Conservation (phyloP, 2,888 invertebrate species). For the Caenorhabditis sp. region DNA sequence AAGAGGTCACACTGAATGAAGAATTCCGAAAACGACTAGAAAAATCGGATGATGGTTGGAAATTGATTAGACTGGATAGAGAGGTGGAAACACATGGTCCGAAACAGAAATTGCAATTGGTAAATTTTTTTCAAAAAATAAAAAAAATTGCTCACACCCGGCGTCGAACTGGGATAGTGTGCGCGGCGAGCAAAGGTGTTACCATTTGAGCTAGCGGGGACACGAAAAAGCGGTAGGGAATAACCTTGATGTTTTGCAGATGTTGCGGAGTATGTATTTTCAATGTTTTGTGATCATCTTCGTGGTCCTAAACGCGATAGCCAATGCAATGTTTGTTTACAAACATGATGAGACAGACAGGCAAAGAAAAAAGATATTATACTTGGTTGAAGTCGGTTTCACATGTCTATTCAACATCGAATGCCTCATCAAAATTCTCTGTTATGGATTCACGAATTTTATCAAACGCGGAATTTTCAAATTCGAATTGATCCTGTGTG, state of each 20-base stretch:
- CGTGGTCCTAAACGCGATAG: slow-evolving; percentile 92
- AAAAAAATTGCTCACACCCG: too few species aligned
- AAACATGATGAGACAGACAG: slow-evolving; percentile 81
- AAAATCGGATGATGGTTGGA: slow-evolving; percentile 93
- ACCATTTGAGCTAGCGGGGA: too few species aligned
- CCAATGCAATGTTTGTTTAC: slow-evolving; percentile 93
- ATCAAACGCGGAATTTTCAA: slow-evolving; percentile 56
- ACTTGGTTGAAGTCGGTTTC: slow-evolving; percentile 79
- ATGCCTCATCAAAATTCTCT: slow-evolving; percentile 95
- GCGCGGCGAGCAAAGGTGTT: too few species aligned
- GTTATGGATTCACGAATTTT: slow-evolving; percentile 79
- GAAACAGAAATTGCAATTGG: slow-evolving; percentile 47
- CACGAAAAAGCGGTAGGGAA: too few species aligned
- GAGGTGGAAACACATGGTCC: slow-evolving; percentile 56
- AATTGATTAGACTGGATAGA: slow-evolving; percentile 89
- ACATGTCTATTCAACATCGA: slow-evolving; percentile 93
- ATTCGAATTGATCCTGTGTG: slow-evolving; percentile 89
- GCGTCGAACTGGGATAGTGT: too few species aligned
- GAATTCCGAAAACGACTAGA: slow-evolving; percentile 73
- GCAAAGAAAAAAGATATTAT: slow-evolving; percentile 55
- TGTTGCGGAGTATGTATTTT: slow-evolving; percentile 89
- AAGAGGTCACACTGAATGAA: slow-evolving; percentile 65
- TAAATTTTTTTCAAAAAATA: too few species aligned
- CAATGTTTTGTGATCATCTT: slow-evolving; percentile 82
- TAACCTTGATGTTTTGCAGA: slow-evolving; percentile 70